A percentile compares a stretch with the other conserved stretches of the same genome.
phyloP scores from a whole-genome alignment of 2,113 vertebrate species.

The Prunella himalayana region DNA sequence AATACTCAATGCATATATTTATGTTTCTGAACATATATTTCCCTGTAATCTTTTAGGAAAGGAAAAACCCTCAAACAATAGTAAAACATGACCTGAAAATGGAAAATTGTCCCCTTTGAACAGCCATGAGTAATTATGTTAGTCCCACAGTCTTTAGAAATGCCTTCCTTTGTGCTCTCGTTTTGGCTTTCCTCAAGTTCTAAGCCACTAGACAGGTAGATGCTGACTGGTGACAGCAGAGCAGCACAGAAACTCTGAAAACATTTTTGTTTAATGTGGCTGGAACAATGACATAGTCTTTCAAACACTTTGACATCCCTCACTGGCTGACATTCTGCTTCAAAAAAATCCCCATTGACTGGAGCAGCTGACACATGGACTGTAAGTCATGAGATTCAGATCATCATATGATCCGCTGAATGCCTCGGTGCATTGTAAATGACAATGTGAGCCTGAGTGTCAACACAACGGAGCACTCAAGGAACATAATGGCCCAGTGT shows the following conservation, averaged over 20 bases:
- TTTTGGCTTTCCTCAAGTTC: not conserved
- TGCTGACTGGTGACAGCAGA: not conserved
- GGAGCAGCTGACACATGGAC: slow-evolving; percentile 11
- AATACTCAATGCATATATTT: not conserved
- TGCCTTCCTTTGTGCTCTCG: not conserved
- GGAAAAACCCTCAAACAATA: not conserved
- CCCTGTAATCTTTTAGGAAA: not conserved
- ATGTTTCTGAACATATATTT: not conserved
- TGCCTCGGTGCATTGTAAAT: not conserved
- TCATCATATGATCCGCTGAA: not conserved
- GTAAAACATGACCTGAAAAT: not conserved
- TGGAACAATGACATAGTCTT: slow-evolving; percentile 21
- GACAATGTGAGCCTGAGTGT: not conserved
- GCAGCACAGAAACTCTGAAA: slow-evolving; percentile 14
- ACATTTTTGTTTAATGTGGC: not conserved
- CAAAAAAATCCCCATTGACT: not conserved
- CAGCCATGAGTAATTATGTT: not conserved
- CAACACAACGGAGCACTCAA: not conserved
- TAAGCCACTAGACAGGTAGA: not conserved
- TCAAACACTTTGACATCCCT: slow-evolving; percentile 43
- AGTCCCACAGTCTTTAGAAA: not conserved
- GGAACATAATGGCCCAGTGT: not conserved
- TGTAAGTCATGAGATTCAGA: slow-evolving; percentile 19
- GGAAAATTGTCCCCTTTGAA: not conserved
- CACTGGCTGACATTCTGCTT: slow-evolving; percentile 26